phyloP scores from a whole-genome alignment of 2,113 vertebrate species.

The Sprattus sprattus region DNA sequence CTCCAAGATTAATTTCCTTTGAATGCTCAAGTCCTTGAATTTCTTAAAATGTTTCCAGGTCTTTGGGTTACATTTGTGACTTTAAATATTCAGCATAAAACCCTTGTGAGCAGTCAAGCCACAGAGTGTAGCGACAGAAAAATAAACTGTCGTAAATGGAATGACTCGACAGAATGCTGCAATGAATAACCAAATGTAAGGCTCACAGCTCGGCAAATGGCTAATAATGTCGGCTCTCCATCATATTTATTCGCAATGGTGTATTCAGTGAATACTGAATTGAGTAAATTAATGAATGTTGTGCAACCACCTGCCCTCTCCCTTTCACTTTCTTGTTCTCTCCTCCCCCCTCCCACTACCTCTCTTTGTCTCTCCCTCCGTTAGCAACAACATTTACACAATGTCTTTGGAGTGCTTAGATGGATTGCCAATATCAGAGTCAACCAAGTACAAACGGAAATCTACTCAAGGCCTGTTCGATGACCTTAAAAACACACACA shows the following conservation, averaged over 20 bases:
- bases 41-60: neutral
- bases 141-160: neutral
- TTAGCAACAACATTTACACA: neutral
- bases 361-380: neutral
- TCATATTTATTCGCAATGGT: neutral
- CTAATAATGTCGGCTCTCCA: slow-evolving; percentile 5
- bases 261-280: slow-evolving; percentile 6
- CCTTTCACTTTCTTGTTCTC: neutral
- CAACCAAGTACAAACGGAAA: slow-evolving; percentile 36
- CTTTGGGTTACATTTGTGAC: neutral
- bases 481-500: slow-evolving; percentile 43
- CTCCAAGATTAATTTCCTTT: neutral
- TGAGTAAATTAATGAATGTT: neutral
- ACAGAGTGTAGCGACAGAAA: neutral
- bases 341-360: neutral
- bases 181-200: neutral
- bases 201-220: neutral
- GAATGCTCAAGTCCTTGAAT: neutral
- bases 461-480: slow-evolving; percentile 25
- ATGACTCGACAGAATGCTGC: neutral
- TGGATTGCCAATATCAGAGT: slow-evolving; percentile 39
- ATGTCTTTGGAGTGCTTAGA: slow-evolving; percentile 31
- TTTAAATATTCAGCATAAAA: neutral
- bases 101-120: neutral
- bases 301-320: neutral